phyloP scores from a whole-genome alignment of 2,113 vertebrate genomes.

The Elaphurus davidianus region DNA sequence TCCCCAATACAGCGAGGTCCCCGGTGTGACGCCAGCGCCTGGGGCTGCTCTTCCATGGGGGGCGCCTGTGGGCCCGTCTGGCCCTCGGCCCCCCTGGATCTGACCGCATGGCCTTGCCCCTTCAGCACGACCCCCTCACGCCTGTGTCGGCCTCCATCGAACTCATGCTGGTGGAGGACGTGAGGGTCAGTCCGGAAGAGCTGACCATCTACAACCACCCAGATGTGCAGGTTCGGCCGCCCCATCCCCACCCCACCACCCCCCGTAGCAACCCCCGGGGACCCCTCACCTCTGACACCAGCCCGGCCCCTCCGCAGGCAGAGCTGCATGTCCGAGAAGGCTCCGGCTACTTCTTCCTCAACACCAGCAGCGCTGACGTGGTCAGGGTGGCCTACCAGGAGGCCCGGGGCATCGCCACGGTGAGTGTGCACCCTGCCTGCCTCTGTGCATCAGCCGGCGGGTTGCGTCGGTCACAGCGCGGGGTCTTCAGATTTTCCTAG shows the following conservation, averaged over 20 bases:
- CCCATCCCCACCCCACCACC: rapidly evolving
- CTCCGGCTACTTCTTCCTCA: conserved; percentile 95
- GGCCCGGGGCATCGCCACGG: conserved; percentile 82
- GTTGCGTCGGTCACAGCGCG: rapidly evolving
- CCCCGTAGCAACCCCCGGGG: rapidly evolving
- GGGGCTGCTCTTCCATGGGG: rapidly evolving
- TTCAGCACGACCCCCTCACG: conserved; percentile 84
- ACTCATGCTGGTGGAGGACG: conserved; percentile 94
- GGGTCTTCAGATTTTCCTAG: background rate
- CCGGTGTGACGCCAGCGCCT: background rate
- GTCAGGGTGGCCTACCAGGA: conserved; percentile 87
- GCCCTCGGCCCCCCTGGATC: background rate
- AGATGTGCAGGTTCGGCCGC: conserved; percentile 83
- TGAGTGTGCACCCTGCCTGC: conserved; percentile 72
- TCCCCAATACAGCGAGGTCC: rapidly evolving
- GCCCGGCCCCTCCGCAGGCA: conserved; percentile 76
- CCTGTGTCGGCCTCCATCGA: conserved; percentile 89
- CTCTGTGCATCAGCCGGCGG: rapidly evolving
- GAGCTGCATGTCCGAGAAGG: conserved; percentile 89
- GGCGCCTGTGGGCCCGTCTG: rapidly evolving
- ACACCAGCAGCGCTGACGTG: conserved; percentile 85
- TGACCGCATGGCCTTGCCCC: background rate
- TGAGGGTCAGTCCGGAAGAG: conserved; percentile 86
- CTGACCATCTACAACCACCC: conserved; percentile 95
- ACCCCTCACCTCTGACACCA: rapidly evolving